Base-by-base conservation (phyloP, 2,888 invertebrate genomes). In the Diaprepes abbreviatus region DNA sequence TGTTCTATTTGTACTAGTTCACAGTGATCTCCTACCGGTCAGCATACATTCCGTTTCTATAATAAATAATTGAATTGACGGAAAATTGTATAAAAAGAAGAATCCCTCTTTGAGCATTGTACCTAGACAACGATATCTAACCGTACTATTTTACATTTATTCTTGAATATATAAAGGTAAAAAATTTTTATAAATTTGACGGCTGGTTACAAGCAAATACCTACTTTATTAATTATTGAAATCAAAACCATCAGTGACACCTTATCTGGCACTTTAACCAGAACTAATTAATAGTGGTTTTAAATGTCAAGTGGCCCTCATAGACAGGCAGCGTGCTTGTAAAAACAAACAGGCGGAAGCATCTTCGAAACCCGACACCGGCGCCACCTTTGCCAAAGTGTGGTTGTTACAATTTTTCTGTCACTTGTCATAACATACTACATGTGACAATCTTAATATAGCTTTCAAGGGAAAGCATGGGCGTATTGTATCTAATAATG, bases 321-420 rank as follows among this genome's bases (percentile, higher is more conserved):
- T 54, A 43, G 36, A 64, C 52, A 64, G 38, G 31, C 55, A 21
- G 21, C 48, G 28, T 19, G 54, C 54, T 54, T 43, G 33, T 64
- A 54, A 64, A 64, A 64, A 64, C 64, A 64, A 64, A 52, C 43
- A 54, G 64, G 54, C 64, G 64, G 64, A 64, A 64, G 54, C 64
- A 43, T 40, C 54, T 54, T 43, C 16, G 64, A 31, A 64, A 64
- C 64, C 28, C 16, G 28, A 64, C 43, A 64, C 54, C 54, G 64
- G 64, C 64, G 64, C 54, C 65, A 65, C 65, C 65, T 65, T 65
- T 40, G 31, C 55, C 64, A 64, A 28, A 50, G 33, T 54, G 64
- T 52, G 35, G 40, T 40, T 64, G 52, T 52, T 52, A 54, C 52
- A 62, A 38, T 62, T 50, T 63, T 50, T 54, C 52, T 64, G 52